Percentiles rank a stretch among this genome's conserved stretches.
phyloP scores from a whole-genome alignment of 2,797 vertebrate species.

The Distichodus sexfasciatus region DNA sequence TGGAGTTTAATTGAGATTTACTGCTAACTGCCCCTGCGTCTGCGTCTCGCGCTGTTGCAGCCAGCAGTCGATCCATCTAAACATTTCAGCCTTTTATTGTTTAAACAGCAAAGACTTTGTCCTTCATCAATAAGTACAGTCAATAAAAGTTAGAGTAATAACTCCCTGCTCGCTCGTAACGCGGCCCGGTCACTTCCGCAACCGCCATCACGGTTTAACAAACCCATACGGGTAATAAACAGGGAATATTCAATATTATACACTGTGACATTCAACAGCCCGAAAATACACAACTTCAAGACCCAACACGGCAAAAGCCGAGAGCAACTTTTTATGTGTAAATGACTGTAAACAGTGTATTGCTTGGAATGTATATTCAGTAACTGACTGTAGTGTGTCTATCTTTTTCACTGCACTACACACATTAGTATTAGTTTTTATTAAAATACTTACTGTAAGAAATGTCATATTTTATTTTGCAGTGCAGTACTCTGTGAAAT shows the following conservation, averaged over 20 bases:
- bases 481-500: too few species aligned
- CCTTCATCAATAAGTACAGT: constrained; percentile 45
- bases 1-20: constrained; percentile 47
- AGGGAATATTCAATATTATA: constrained; percentile 32
- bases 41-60: constrained; percentile 34
- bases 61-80: constrained; percentile 39
- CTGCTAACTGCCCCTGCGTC: constrained; percentile 22
- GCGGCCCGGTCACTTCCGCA: constrained; percentile 31
- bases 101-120: constrained; percentile 45
- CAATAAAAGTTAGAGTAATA: constrained; percentile 52
- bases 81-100: constrained; percentile 46
- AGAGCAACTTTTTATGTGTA: too few species aligned
- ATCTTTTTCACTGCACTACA: not conserved
- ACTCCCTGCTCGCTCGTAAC: constrained; percentile 24
- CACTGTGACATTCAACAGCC: constrained; percentile 18
- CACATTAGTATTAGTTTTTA: too few species aligned
- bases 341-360: too few species aligned
- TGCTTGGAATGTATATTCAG: too few species aligned
- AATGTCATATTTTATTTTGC: too few species aligned
- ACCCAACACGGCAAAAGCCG: constrained; percentile 8
- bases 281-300: constrained; percentile 22
- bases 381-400: too few species aligned
- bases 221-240: constrained; percentile 40
- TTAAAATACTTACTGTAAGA: too few species aligned
- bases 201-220: constrained; percentile 31